A percentile compares a stretch with the other conserved stretches of the same genome.
Conservation (phyloP, 2,888 invertebrate genomes). For the Allophyes oxyacanthae region DNA sequence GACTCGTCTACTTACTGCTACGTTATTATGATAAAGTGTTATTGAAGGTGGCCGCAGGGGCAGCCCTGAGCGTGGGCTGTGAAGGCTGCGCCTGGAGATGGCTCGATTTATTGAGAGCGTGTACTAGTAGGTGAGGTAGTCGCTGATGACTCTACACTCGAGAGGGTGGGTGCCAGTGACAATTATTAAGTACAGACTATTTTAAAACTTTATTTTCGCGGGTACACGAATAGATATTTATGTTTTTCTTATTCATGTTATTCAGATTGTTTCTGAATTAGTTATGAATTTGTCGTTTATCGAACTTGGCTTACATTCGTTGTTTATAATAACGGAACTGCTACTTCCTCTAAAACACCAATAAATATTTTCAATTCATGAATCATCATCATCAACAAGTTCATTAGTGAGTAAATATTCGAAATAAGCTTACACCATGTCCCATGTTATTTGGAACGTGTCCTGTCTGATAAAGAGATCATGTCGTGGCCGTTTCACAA, state of each 20-base stretch:
- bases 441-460: slow-evolving; percentile 30
- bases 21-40: slow-evolving; percentile 51
- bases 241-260: background rate
- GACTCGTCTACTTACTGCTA: slow-evolving; percentile 60
- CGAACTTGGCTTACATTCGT: background rate
- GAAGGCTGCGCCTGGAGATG: slow-evolving; percentile 49
- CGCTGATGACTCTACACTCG: slow-evolving; percentile 30
- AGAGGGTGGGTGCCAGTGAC: slow-evolving; percentile 25
- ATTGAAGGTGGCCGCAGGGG: slow-evolving; percentile 38
- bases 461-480: slow-evolving; percentile 50
- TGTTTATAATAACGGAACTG: slow-evolving; percentile 5
- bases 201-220: slow-evolving; percentile 13
- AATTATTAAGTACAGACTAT: slow-evolving; percentile 3
- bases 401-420: slow-evolving; percentile 14
- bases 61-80: slow-evolving; percentile 48
- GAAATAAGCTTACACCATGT: slow-evolving; percentile 15
- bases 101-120: slow-evolving; percentile 58
- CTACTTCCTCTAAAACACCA: slow-evolving; percentile 2
- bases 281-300: background rate
- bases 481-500: slow-evolving; percentile 49
- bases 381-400: slow-evolving; percentile 7
- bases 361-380: slow-evolving; percentile 7
- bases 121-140: slow-evolving; percentile 44
- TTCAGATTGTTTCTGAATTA: background rate
- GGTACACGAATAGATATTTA: background rate